Percentiles rank a stretch among this genome's conserved stretches.
Conservation (phyloP, 2,888 invertebrate species). For the Hyalella azteca region DNA sequence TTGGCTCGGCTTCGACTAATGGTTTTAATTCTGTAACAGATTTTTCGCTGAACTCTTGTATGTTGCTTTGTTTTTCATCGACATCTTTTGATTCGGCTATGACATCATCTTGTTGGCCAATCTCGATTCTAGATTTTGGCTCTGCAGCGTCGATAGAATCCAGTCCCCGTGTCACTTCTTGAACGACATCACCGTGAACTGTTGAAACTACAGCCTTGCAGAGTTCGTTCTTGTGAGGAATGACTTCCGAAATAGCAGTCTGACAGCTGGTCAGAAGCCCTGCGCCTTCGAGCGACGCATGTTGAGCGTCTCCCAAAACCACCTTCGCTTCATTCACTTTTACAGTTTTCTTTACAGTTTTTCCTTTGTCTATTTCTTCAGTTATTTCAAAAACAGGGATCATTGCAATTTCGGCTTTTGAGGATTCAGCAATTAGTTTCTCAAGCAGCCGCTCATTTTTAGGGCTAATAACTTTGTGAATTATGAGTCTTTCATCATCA, state of each 20-base stretch:
- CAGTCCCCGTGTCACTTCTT: not conserved
- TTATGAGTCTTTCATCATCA: conserved; percentile 15
- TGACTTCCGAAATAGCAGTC: not conserved
- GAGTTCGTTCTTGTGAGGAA: not conserved
- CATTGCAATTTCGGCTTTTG: not conserved
- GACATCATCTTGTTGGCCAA: no score
- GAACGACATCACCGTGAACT: no score
- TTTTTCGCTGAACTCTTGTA: not conserved
- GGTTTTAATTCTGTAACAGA: no score
- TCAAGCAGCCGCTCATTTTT: not conserved
- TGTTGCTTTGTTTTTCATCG: not conserved
- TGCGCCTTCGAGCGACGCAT: not conserved
- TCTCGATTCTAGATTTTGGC: not conserved
- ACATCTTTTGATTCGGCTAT: not conserved
- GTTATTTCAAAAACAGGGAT: conserved; percentile 32
- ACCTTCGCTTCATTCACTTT: conserved; percentile 16
- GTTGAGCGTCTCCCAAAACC: not conserved
- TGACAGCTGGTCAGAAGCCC: not conserved
- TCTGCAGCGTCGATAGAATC: not conserved
- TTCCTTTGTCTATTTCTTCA: not conserved
- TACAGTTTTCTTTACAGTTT: conserved; percentile 29
- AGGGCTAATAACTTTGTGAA: conserved; percentile 6
- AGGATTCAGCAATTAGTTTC: not conserved
- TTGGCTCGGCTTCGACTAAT: no score
- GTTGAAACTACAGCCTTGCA: not conserved